These are phyloP conservation scores for Halcyon smyrnensis DNA, from an alignment of 2,797 vertebrate genomes.

Conservation along the genomic window DNA sequence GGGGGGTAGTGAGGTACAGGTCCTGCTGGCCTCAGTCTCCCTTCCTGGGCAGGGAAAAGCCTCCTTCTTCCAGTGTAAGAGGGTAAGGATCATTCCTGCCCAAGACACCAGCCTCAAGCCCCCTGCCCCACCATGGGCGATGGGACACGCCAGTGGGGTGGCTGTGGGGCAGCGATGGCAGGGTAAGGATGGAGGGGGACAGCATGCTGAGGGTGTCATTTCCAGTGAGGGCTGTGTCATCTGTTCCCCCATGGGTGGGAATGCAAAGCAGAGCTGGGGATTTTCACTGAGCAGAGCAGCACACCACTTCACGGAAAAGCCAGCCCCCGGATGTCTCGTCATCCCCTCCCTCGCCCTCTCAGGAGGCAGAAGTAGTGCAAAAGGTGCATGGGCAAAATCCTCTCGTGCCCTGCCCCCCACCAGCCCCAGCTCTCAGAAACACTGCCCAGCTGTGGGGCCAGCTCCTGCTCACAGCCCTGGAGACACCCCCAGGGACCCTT, in stretches of 20 bases:
- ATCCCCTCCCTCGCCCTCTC: background rate
- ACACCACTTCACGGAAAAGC: background rate
- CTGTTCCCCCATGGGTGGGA: rapidly evolving
- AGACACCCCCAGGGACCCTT: background rate
- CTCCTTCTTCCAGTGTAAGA: background rate
- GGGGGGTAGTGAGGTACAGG: rapidly evolving
- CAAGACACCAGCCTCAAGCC: background rate
- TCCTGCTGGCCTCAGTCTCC: background rate
- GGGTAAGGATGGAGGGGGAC: rapidly evolving
- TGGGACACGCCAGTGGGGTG: background rate
- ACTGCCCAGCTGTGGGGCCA: background rate
- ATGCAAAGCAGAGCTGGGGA: background rate
- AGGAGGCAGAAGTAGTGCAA: background rate
- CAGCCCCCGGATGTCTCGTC: background rate
- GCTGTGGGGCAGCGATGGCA: rapidly evolving
- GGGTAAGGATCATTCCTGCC: background rate
- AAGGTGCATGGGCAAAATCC: background rate
- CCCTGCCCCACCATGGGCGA: rapidly evolving
- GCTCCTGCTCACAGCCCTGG: background rate
- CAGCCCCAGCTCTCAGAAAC: background rate
- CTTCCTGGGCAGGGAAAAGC: background rate
- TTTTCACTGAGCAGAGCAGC: background rate
- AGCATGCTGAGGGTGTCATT: background rate
- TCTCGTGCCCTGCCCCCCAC: rapidly evolving
- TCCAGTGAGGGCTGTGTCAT: background rate